These are phyloP conservation scores for Sinella curviseta DNA, from an alignment of 1,140 invertebrate species.

Conservation along the genomic window DNA sequence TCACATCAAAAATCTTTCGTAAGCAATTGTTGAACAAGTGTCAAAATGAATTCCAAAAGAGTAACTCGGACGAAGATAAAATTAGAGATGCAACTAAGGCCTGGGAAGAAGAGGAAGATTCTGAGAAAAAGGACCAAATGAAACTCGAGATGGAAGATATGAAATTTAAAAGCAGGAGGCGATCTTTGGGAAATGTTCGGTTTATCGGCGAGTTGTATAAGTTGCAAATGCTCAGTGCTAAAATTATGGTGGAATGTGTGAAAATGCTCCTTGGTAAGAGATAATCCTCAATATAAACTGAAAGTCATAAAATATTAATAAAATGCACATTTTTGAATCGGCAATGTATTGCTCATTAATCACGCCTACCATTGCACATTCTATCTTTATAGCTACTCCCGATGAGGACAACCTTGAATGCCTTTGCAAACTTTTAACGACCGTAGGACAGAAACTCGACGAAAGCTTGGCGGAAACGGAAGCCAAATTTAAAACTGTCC, in stretches of 20 bases:
- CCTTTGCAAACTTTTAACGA: constrained; percentile 85
- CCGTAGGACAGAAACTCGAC: constrained; percentile 87
- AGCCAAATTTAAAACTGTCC: background rate
- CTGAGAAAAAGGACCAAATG: constrained; percentile 50
- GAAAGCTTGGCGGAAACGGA: constrained; percentile 54
- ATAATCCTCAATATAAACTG: background rate
- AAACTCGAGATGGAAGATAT: constrained; percentile 48
- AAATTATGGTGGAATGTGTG: constrained; percentile 87
- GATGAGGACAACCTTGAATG: constrained; percentile 93
- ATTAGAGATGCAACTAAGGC: constrained; percentile 57
- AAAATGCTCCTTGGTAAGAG: constrained; percentile 70
- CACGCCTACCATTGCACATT: background rate
- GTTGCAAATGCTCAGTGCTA: constrained; percentile 81
- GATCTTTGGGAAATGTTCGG: constrained; percentile 52
- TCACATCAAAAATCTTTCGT: constrained; percentile 65
- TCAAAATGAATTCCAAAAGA: constrained; percentile 83
- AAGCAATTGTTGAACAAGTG: constrained; percentile 79
- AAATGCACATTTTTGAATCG: too few relatives aligned
- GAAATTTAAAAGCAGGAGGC: constrained; percentile 34
- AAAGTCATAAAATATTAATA: background rate
- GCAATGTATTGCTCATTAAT: too few relatives aligned
- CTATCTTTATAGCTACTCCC: constrained; percentile 40
- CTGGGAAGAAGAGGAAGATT: constrained; percentile 66
- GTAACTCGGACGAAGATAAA: constrained; percentile 63
- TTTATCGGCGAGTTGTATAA: constrained; percentile 92